phyloP scores from a whole-genome alignment of 2,113 vertebrate genomes.

The Lanius ludovicianus region DNA sequence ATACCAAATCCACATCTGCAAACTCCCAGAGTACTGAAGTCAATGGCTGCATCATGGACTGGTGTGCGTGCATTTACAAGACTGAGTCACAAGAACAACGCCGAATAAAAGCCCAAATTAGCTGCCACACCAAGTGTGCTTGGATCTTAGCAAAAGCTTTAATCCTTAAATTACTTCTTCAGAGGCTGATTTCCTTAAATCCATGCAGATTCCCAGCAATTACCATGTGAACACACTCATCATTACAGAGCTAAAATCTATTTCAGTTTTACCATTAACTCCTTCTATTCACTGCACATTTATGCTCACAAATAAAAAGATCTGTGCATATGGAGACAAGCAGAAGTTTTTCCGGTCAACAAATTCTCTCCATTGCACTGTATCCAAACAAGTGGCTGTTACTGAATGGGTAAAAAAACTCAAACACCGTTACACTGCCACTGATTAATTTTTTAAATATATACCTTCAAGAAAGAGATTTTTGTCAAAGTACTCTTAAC shows the following conservation, averaged over 20 bases:
- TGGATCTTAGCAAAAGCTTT: neutral
- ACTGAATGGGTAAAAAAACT: neutral
- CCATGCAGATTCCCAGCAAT: neutral
- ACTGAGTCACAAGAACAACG: neutral
- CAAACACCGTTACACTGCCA: neutral
- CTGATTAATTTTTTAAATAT: neutral
- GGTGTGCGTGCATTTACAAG: rapidly evolving
- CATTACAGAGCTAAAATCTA: neutral
- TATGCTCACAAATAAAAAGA: neutral
- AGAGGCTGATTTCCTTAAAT: neutral
- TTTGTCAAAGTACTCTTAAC: neutral
- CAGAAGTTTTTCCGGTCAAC: neutral
- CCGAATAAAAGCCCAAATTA: neutral
- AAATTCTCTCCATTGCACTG: neutral
- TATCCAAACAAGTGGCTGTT: neutral
- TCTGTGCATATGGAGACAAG: neutral
- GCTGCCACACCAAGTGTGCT: neutral
- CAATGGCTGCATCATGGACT: neutral
- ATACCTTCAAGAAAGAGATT: neutral
- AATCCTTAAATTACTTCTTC: constrained; percentile 38
- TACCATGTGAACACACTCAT: neutral
- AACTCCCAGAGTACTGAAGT: neutral
- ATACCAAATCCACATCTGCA: rapidly evolving
- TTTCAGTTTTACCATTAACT: neutral
- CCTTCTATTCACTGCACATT: neutral